Percentiles rank a stretch among this genome's conserved stretches.
Evolutionary conservation across 92 coral and sea anemone genomes (phyloP).

Genomic region (Anthopleura xanthogrammica): DNA sequence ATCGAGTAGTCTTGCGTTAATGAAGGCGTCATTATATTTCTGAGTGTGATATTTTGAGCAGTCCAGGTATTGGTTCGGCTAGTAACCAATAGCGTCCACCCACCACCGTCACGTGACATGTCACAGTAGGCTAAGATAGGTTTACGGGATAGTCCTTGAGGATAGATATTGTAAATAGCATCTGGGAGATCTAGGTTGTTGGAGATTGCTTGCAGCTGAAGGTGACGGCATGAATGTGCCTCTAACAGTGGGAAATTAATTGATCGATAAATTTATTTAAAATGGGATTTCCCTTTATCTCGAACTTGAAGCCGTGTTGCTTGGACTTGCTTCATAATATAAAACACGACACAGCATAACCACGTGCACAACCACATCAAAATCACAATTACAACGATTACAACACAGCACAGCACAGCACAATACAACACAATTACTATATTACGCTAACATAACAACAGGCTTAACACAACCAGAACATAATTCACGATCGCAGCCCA

Average conservation of each 20-base stretch:
- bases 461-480: no score
- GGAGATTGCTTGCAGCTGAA: constrained; percentile 41
- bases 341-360: no score
- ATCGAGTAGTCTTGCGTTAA: constrained; percentile 60
- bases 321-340: no score
- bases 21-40: constrained; percentile 43
- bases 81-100: constrained; percentile 83
- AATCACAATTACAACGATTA: no score
- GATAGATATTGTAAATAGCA: constrained; percentile 75
- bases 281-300: no score
- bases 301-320: no score
- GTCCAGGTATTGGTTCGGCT: constrained; percentile 71
- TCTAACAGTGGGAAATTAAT: constrained; percentile 15
- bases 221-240: constrained; percentile 68
- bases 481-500: no score
- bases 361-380: no score
- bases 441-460: no score
- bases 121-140: constrained; percentile 62
- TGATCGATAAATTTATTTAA: no score
- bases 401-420: no score
- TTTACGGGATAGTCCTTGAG: constrained; percentile 41
- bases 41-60: constrained; percentile 28
- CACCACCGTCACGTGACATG: constrained; percentile 79
- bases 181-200: constrained; percentile 48
- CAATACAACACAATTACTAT: no score